Conservation (phyloP, 2,888 invertebrate species). For the Cremastinae sp. region DNA sequence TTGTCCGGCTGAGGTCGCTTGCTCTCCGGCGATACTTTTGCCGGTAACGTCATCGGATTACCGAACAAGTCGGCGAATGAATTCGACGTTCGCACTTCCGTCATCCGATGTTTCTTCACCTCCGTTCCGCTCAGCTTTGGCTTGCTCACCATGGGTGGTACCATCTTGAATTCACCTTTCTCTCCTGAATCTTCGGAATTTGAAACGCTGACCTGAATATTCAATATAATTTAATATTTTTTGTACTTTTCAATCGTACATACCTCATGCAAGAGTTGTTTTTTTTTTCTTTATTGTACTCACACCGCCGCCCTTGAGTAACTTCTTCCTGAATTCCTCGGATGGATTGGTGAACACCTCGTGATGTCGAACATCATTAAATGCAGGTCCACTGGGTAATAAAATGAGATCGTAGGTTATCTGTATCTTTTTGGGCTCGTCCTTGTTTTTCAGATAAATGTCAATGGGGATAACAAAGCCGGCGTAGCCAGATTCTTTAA, state of each 20-base stretch:
- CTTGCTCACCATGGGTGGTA: conserved; percentile 85
- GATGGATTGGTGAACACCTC: conserved; percentile 92
- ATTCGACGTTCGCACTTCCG: conserved; percentile 82
- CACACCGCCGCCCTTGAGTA: conserved; percentile 93
- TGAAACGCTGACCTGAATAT: conserved; percentile 75
- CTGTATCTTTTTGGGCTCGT: conserved; percentile 92
- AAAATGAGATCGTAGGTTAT: conserved; percentile 93
- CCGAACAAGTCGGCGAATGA: conserved; percentile 92
- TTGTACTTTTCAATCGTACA: neutral
- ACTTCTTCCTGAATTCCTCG: conserved; percentile 93
- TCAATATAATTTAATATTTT: neutral
- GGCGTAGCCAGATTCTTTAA: conserved; percentile 97
- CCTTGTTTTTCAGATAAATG: conserved; percentile 92
- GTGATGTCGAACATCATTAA: conserved; percentile 88
- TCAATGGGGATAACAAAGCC: conserved; percentile 95
- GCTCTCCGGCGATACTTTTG: conserved; percentile 86
- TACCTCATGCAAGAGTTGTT: no score
- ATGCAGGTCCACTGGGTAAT: conserved; percentile 88
- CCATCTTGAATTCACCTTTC: conserved; percentile 83
- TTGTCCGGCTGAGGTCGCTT: conserved; percentile 81
- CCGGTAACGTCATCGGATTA: conserved; percentile 87
- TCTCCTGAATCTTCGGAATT: conserved; percentile 84
- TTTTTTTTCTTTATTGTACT: no score
- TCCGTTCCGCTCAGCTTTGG: conserved; percentile 85
- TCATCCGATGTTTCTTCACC: conserved; percentile 76